Conservation (phyloP, 2,113 vertebrate genomes). For the Hypomesus transpacificus region DNA sequence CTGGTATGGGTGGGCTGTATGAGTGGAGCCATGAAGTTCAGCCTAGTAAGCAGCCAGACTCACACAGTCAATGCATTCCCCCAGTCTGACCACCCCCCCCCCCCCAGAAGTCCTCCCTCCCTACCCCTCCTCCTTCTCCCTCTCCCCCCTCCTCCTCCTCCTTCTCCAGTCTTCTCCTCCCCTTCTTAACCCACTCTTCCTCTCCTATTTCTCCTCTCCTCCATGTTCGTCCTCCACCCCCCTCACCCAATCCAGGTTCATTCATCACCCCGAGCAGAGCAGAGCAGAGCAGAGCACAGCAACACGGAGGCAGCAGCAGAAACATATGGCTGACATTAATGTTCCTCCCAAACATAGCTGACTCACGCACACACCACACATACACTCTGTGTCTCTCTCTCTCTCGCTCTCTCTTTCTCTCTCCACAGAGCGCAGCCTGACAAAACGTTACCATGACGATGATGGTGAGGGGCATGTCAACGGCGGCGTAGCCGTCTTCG, state of each 20-base stretch:
- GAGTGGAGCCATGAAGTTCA: too few relatives aligned
- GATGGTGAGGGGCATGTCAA: slow-evolving; percentile 82
- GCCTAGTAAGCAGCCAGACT: slow-evolving; percentile 10
- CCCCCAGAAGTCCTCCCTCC: slow-evolving; percentile 22
- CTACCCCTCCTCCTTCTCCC: slow-evolving; percentile 49
- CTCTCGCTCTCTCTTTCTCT: not conserved
- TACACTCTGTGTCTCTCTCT: not conserved
- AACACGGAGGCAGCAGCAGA: too few relatives aligned
- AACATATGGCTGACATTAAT: too few relatives aligned
- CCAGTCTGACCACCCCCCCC: slow-evolving; percentile 43
- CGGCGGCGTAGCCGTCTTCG: slow-evolving; percentile 78
- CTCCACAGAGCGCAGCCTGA: not conserved
- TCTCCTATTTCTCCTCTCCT: not conserved
- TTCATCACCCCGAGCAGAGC: too few relatives aligned
- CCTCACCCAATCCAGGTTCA: not conserved
- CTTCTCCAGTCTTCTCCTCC: not conserved
- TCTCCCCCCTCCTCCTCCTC: slow-evolving; percentile 37
- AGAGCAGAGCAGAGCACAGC: too few relatives aligned
- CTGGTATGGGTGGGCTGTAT: too few relatives aligned
- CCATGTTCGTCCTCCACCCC: not conserved
- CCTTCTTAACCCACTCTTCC: not conserved
- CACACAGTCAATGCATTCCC: slow-evolving; percentile 69
- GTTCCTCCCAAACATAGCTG: not conserved
- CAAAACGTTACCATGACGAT: slow-evolving; percentile 84
- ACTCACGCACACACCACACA: not conserved